phyloP scores from a whole-genome alignment of 2,888 invertebrate species.

The Folsomia candida region DNA sequence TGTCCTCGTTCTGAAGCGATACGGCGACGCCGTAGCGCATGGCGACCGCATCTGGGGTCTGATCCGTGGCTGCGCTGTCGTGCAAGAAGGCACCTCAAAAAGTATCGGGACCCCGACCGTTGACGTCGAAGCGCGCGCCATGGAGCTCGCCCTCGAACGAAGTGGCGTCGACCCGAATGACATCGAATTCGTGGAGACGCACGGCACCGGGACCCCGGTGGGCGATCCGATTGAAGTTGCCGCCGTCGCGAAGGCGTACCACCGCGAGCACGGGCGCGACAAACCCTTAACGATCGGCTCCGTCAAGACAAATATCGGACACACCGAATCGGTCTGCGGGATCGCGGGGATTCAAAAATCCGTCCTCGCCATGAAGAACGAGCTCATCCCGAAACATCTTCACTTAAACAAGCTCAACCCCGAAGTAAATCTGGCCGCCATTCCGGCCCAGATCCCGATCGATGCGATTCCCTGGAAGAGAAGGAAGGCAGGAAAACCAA shows the following conservation, averaged over 20 bases:
- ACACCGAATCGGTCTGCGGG: slow-evolving; percentile 13
- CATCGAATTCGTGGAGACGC: slow-evolving; percentile 12
- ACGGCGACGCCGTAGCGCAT: slow-evolving; percentile 23
- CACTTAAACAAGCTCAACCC: too few relatives aligned
- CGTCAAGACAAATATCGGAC: too few relatives aligned
- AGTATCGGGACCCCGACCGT: slow-evolving; percentile 22
- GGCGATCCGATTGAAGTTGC: slow-evolving; percentile 9
- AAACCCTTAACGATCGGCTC: slow-evolving; percentile 4
- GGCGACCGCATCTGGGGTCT: slow-evolving; percentile 27
- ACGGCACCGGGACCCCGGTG: slow-evolving; percentile 10
- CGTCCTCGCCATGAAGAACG: too few relatives aligned
- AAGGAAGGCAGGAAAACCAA: background rate
- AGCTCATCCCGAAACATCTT: too few relatives aligned
- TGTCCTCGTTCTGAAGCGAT: slow-evolving; percentile 22
- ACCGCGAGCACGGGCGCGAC: background rate
- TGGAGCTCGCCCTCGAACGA: slow-evolving; percentile 1
- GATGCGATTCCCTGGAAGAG: background rate
- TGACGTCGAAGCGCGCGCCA: slow-evolving; percentile 8
- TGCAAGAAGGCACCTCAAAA: slow-evolving; percentile 24
- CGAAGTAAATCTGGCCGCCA: background rate
- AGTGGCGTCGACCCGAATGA: background rate
- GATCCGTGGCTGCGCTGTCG: slow-evolving; percentile 24
- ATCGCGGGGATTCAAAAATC: slow-evolving; percentile 17
- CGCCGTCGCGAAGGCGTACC: background rate
- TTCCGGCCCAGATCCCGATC: slow-evolving; percentile 6